Conservation (phyloP, 1,140 invertebrate species). For the Holcopasites calliopsidis region DNA sequence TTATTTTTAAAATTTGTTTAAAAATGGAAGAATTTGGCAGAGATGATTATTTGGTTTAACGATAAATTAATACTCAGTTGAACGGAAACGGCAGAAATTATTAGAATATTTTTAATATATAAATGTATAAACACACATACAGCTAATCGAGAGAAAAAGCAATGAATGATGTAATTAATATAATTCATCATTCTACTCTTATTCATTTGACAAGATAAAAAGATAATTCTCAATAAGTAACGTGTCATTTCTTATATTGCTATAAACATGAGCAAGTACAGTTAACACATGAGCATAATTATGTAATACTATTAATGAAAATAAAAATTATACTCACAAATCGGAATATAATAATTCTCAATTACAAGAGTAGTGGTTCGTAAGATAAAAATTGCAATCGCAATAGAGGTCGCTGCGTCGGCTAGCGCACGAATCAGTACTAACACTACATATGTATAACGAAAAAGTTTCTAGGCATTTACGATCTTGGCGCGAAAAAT, state of each 20-base stretch:
- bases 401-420: background rate
- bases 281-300: background rate
- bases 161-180: background rate
- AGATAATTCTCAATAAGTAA: background rate
- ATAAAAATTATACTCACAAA: constrained; percentile 33
- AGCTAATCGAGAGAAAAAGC: too few relatives aligned
- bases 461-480: background rate
- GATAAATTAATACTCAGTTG: background rate
- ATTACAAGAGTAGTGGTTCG: constrained; percentile 15
- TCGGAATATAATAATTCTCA: constrained; percentile 10
- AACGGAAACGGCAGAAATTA: background rate
- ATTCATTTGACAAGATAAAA: background rate
- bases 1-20: background rate
- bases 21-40: background rate
- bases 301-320: background rate
- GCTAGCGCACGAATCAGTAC: background rate
- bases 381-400: constrained; percentile 28
- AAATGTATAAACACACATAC: too few relatives aligned
- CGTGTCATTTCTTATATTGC: too few relatives aligned
- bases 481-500: background rate
- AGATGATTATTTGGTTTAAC: background rate
- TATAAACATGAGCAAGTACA: background rate
- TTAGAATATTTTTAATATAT: background rate
- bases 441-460: too few relatives aligned
- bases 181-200: background rate